Conservation (phyloP, 2,797 vertebrate genomes). For the Eulemur albifrons region DNA sequence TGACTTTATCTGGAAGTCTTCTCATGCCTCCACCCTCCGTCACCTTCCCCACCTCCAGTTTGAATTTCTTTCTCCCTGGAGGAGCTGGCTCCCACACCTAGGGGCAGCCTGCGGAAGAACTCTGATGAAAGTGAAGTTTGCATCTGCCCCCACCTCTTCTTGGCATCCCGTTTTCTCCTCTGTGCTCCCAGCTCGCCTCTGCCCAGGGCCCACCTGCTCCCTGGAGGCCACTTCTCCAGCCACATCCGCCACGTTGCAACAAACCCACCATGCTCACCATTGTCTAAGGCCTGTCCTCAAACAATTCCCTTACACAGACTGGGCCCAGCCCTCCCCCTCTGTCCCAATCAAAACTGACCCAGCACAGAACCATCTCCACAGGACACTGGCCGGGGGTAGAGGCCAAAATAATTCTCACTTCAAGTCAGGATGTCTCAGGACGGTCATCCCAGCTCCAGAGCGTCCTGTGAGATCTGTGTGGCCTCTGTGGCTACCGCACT, state of each 20-base stretch:
- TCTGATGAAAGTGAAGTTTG: not conserved
- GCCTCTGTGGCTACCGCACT: not conserved
- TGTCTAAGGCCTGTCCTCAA: not conserved
- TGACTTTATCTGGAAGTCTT: not conserved
- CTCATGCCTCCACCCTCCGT: not conserved
- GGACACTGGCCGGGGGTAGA: not conserved
- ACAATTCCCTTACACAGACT: not conserved
- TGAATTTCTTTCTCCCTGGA: not conserved
- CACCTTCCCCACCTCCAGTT: not conserved
- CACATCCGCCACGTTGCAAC: not conserved
- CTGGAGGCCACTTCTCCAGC: not conserved
- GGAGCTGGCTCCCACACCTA: not conserved
- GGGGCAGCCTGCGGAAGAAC: not conserved
- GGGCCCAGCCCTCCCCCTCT: not conserved
- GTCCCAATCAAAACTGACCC: not conserved
- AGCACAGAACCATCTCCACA: not conserved
- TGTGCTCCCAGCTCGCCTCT: no score
- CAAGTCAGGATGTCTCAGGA: not conserved
- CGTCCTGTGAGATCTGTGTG: not conserved
- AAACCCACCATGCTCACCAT: fast-evolving
- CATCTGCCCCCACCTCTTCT: not conserved
- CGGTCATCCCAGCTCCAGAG: not conserved
- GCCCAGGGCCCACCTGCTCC: not conserved
- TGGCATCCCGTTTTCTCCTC: not conserved
- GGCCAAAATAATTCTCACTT: not conserved